phyloP scores from a whole-genome alignment of 1,140 invertebrate genomes.

The Bicyclus anynana region DNA sequence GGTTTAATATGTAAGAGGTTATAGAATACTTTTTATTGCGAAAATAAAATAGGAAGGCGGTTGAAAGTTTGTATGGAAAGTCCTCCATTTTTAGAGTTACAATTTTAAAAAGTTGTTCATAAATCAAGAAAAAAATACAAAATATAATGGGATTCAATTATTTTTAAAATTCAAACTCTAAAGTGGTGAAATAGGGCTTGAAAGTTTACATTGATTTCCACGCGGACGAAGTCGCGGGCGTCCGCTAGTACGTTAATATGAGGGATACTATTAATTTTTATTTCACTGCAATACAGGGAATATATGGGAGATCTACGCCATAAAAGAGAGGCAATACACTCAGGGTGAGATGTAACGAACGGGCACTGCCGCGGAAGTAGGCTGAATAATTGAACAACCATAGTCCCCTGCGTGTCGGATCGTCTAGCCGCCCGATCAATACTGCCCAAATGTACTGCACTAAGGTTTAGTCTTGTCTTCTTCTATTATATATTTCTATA shows the following conservation, averaged over 20 bases:
- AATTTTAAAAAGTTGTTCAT: no score
- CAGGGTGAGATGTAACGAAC: conserved; percentile 53
- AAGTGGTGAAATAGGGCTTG: no score
- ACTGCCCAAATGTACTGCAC: conserved; percentile 38
- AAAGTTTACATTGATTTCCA: no score
- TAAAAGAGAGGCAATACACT: conserved; percentile 55
- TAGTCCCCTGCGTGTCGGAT: conserved; percentile 46
- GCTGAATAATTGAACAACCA: conserved; percentile 67
- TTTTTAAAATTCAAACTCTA: no score
- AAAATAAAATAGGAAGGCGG: no score
- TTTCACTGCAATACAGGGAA: conserved; percentile 22
- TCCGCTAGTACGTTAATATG: background rate
- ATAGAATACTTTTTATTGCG: no score
- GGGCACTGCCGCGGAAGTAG: conserved; percentile 49
- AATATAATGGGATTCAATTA: no score
- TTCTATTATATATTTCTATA: background rate
- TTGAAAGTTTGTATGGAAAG: no score
- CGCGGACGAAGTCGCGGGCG: no score
- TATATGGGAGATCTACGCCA: conserved; percentile 26
- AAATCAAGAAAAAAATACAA: no score
- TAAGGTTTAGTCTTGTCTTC: conserved; percentile 14
- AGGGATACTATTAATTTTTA: conserved; percentile 19
- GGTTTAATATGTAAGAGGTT: no score
- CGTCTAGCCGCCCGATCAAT: conserved; percentile 59
- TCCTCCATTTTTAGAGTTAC: no score